Base-by-base conservation (phyloP, 1,140 invertebrate species). In the Brachionus calyciflorus region DNA sequence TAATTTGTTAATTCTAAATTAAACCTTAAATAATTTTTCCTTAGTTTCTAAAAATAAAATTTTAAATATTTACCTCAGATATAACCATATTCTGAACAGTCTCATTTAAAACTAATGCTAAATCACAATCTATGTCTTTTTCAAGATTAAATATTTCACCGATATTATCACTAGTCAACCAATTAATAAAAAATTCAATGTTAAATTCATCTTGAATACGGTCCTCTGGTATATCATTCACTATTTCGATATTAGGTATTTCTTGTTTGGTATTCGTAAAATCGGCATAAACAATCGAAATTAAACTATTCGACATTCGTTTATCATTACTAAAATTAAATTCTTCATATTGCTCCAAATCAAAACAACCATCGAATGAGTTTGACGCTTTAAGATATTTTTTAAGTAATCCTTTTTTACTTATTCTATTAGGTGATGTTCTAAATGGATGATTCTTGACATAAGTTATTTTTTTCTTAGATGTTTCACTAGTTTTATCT, bases 161-260 rank as follows among this genome's bases (percentile, higher is more conserved):
- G 6, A 60, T 60, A 60, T 60, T 24, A 24, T 65, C 60, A 65
- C 40, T 65, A 6, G 33, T 44, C 7, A 65, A 37, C 60, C 60
- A 65, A 65, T 65, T 65, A 6, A 65, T 65, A 65, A 65, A 65
- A 65, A 44, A 65, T 44, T 65, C 60, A 10, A 65, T 44, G 44
- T 65, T 65, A 65, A 65, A 65, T 14, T 65, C 60, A 24, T 65
- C 60, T 44, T 65, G 33, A 14, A 44, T 65, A 26, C 24, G 17
- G 2, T 65, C 40, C 5, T 44, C 21, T 4, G 28, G 33, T 6
- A 41, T 21, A 24, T 65, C 21, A 14, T 46, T 46, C 9, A 3
- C 2, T 12, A 41, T 65, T 30, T 65, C 40, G 17, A 44, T 41
- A 12, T 65, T 10, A 41, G 21, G 19, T 24, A 44, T 10, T n/a